Base-by-base conservation (phyloP, 1,140 invertebrate genomes). In the Hirudo medicinalis region DNA sequence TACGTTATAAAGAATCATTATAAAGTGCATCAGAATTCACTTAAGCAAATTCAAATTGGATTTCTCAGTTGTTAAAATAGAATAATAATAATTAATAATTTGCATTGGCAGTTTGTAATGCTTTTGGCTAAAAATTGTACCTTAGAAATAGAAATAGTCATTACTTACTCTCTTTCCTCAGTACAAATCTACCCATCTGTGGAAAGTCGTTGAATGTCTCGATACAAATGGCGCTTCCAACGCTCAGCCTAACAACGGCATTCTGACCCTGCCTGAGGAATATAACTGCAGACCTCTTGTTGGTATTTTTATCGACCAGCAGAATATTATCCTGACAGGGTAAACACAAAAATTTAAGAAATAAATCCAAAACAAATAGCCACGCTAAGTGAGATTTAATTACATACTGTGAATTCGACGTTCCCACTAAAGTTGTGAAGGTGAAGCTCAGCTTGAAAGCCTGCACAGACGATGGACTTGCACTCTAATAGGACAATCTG, bases 261-360 rank as follows among this genome's bases (percentile, higher is more conserved):
- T 97, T 91, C 86, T 99, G 95, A 84, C 99, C 96, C 85, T 98
- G 96, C 84, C 98, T 98, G 67, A 99, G 94, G 83, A 98, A 99
- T 82, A 93, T 88, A 77, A 90, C 90, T 75, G 93, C 93, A 77
- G 90, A 92, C 84, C 97, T 98, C 72, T 97, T 92, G 67, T 92
- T 93, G 77, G 92, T 92, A 84, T 97, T 99, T 83, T 97, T 98
- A 83, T 99, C 95, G 74, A 99, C 89, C 79, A 97, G 87, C 86
- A 94, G 97, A 78, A 99, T 93, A 82, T 99, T 87, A 53, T 74
- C 76, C 82, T 84, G 72, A 63, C 6, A 36, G 32, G 32, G 6
- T 36, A 6, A 36, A n/a, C n/a, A n/a, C n/a, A n/a, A 36, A 36
- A 36, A 36, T 36, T 3, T 36, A 6, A 36, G 2, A 36, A 36